phyloP scores from a whole-genome alignment of 2,888 invertebrate species.

The Epinotia brunnichana region DNA sequence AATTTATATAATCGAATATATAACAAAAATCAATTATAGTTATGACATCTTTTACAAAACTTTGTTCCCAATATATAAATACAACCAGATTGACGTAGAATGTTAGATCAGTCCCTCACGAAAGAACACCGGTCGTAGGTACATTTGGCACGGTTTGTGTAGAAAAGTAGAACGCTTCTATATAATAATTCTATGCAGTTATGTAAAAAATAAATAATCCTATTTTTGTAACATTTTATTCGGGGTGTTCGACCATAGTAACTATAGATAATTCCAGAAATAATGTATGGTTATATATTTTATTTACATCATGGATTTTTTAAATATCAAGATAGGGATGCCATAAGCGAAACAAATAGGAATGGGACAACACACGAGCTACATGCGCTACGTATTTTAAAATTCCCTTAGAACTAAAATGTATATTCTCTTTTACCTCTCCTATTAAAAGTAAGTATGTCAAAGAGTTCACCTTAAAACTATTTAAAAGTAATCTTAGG shows the following conservation, averaged over 20 bases:
- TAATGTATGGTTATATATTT: not conserved
- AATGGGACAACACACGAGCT: not conserved
- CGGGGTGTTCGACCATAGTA: slow-evolving; percentile 38
- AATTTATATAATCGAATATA: slow-evolving; percentile 11
- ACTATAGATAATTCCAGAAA: not conserved
- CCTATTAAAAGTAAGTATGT: not conserved
- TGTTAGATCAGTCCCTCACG: slow-evolving; percentile 43
- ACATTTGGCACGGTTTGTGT: slow-evolving; percentile 71
- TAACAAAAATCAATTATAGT: slow-evolving; percentile 22
- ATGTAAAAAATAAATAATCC: slow-evolving; percentile 52
- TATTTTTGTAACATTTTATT: slow-evolving; percentile 46
- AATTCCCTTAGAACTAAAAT: not conserved
- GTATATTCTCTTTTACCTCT: not conserved
- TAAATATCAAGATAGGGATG: not conserved
- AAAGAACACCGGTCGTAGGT: slow-evolving; percentile 45
- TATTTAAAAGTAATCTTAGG: not conserved
- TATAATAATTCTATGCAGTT: slow-evolving; percentile 64
- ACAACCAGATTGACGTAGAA: slow-evolving; percentile 36
- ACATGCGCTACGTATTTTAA: not conserved
- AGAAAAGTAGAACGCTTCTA: slow-evolving; percentile 63
- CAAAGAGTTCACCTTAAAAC: not conserved
- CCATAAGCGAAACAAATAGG: not conserved
- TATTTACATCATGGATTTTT: not conserved
- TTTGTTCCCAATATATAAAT: slow-evolving; percentile 37
- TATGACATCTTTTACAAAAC: slow-evolving; percentile 23